Base-by-base conservation (phyloP, 1,140 invertebrate genomes). In the Fopius arisanus region DNA sequence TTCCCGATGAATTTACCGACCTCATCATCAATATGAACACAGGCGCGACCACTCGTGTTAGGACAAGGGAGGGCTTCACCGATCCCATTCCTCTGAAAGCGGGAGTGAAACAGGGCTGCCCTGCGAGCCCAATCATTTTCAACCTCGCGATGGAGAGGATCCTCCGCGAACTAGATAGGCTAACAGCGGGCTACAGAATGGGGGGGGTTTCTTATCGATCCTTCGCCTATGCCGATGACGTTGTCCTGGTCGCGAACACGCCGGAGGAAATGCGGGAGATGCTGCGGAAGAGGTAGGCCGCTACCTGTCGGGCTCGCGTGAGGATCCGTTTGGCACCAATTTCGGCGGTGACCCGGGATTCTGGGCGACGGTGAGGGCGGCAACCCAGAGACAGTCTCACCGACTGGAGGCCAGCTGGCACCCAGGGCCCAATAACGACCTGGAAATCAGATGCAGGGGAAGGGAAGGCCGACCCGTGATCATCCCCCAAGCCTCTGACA, bases 71-170 rank as follows among this genome's bases (percentile, higher is more conserved):
- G 0, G 80, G 77, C 1, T 65, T 72, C 19, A 81, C 85, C 0
- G 74, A 81, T 2, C 75, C 76, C 0, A 81, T 88, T 29, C 23
- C 26, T 2, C 73, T 88, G 5, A 26, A 43, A 0, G n/a, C 84
- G 0, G 81, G 84, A 21, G 83, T 89, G 0, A 75, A 77, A 6
- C 87, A 89, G 73, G 86, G 88, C 4, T 86, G 84, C 70, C 84
- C 85, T 0, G 48, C 88, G 2, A 84, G 82, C 62, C 81, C 82
- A 0, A 63, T 88, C 0, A 73, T 87, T 0, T 89, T 89, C 77
- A 85, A 88, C 68, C 68, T 89, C 2, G 81, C 80, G 0, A 75
- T 88, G 0, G 84, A 89, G 66, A 81, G 80, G 0, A 66, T 83
- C 0, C 12, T 81, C 29, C 23, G 71, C 12, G 33, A 73, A n/a